A percentile compares a stretch with the other conserved stretches of the same genome.
These are phyloP conservation scores for Megalops atlanticus DNA, from an alignment of 2,113 vertebrate species.

Conservation along the genomic window DNA sequence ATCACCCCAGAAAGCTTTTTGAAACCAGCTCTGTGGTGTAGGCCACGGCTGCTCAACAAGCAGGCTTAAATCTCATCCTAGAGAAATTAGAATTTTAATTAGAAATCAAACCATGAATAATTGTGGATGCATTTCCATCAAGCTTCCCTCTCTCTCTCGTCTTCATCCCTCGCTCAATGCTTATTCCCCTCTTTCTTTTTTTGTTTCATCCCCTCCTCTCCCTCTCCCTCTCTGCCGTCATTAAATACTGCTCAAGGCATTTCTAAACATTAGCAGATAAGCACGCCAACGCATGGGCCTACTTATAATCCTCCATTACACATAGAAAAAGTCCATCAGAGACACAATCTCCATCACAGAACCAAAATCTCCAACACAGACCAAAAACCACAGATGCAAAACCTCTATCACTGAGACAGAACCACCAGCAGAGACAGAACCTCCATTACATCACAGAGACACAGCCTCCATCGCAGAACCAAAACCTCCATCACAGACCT, in stretches of 20 bases:
- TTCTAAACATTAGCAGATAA: constrained; percentile 15
- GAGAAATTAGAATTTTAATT: constrained; percentile 34
- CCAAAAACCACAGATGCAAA: not conserved
- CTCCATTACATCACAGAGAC: no score
- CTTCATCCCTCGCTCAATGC: constrained; percentile 36
- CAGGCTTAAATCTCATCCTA: not conserved
- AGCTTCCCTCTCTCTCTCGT: constrained; percentile 19
- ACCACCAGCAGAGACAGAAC: not conserved
- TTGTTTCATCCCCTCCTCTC: not conserved
- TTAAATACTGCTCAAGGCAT: constrained; percentile 29
- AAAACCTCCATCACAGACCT: no score
- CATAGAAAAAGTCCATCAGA: no score
- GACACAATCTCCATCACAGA: not conserved
- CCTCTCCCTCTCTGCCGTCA: constrained; percentile 8
- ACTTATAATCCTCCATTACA: not conserved
- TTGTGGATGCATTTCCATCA: constrained; percentile 35
- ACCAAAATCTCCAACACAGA: not conserved
- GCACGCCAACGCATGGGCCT: not conserved
- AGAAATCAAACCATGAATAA: constrained; percentile 51
- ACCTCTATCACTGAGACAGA: not conserved
- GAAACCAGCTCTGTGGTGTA: no score
- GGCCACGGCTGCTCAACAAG: no score
- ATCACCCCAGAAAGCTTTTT: no score
- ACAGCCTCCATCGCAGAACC: not conserved
- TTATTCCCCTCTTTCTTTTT: constrained; percentile 12